Conservation (phyloP, 2,113 vertebrate species). For the Vulpes vulpes region DNA sequence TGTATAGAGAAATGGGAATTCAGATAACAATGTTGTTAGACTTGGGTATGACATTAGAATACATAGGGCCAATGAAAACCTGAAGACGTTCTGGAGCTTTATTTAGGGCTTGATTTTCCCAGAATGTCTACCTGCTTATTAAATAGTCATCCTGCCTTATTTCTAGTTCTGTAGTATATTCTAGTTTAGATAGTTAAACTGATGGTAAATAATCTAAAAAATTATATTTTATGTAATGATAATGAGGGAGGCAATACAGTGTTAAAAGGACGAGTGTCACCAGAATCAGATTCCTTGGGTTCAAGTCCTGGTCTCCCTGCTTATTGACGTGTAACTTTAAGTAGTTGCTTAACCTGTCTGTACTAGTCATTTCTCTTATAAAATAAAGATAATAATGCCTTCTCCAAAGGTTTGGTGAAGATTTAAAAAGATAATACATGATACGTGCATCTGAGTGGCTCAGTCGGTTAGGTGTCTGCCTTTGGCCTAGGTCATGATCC, state of each 20-base stretch:
- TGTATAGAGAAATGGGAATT: conserved; percentile 20
- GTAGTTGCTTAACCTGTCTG: not conserved
- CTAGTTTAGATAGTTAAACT: conserved; percentile 21
- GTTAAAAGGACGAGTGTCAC: not conserved
- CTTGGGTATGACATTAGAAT: conserved; percentile 4
- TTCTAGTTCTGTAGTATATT: not conserved
- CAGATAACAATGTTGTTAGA: not conserved
- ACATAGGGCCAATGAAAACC: not conserved
- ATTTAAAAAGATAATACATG: not conserved
- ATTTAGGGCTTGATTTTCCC: not conserved
- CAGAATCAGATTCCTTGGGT: conserved; percentile 31
- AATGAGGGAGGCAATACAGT: not conserved
- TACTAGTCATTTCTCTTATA: not conserved
- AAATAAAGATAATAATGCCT: conserved; percentile 21
- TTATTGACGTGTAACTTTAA: not conserved
- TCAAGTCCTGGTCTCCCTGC: not conserved
- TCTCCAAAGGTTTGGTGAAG: not conserved
- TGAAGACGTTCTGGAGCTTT: not conserved
- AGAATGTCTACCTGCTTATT: conserved; percentile 22
- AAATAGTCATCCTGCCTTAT: not conserved
- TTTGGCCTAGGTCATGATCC: too few species aligned
- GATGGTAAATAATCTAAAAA: conserved; percentile 19
- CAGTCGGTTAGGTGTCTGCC: too few species aligned
- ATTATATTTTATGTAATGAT: not conserved
- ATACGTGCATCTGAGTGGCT: too few species aligned